Evolutionary conservation across 1,140 invertebrate species (phyloP).

Genomic region (Luehdorfia chinensis): DNA sequence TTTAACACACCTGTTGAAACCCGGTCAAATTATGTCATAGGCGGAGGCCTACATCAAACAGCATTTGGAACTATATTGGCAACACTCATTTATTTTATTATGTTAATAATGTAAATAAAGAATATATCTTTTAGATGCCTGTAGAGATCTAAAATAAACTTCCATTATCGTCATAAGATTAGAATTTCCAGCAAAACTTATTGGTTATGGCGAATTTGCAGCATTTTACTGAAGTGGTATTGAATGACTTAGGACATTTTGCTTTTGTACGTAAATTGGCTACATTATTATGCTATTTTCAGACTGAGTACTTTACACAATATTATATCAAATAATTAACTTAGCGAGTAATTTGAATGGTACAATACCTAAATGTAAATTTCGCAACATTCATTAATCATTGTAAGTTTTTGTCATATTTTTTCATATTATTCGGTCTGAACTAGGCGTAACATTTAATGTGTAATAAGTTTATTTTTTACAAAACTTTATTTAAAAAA

Average conservation of each 20-base stretch:
- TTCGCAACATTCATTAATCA: not conserved
- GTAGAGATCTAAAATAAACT: no score
- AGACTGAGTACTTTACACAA: slow-evolving; percentile 14
- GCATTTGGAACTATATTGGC: no score
- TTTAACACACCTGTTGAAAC: no score
- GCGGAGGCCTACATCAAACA: no score
- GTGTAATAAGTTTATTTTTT: slow-evolving; percentile 22
- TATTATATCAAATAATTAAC: slow-evolving; percentile 7
- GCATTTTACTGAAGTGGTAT: not conserved
- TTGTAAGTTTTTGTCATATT: not conserved
- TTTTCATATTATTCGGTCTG: slow-evolving; percentile 20
- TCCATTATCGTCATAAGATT: no score
- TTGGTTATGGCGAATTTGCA: not conserved
- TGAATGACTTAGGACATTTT: slow-evolving; percentile 1
- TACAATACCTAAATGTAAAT: slow-evolving; percentile 7
- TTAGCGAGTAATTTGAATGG: slow-evolving; percentile 11
- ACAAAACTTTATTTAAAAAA: slow-evolving; percentile 10
- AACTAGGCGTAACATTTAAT: slow-evolving; percentile 2
- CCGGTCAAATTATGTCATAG: no score
- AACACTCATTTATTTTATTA: no score
- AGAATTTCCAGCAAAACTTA: no score
- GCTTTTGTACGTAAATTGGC: not conserved
- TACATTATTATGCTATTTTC: slow-evolving; percentile 11
- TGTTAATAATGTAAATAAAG: no score
- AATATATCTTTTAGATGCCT: no score